Conservation (phyloP, 1,140 invertebrate species). For the Caligus rogercresseyi region DNA sequence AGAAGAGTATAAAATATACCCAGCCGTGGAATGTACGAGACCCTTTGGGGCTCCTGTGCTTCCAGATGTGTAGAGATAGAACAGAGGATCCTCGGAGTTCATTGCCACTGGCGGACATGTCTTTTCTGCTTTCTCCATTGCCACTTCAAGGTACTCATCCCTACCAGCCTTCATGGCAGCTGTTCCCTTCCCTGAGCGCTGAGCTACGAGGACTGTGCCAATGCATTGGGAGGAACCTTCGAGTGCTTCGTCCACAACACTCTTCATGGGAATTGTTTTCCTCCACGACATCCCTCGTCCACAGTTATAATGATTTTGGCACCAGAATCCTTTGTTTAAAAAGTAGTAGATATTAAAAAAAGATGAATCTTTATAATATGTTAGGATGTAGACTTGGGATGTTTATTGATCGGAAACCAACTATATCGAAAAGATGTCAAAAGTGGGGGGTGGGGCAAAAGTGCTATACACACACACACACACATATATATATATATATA, state of each 20-base stretch:
- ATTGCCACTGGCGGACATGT: constrained; percentile 30
- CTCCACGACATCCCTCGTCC: constrained; percentile 34
- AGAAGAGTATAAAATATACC: constrained; percentile 36
- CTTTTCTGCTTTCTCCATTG: constrained; percentile 20
- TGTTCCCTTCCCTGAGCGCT: constrained; percentile 26
- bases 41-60: constrained; percentile 40
- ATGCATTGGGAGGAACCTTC: constrained; percentile 28
- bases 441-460: too few relatives aligned
- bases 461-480: too few relatives aligned
- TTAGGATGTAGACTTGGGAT: too few relatives aligned
- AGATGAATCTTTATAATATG: too few relatives aligned
- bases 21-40: constrained; percentile 34
- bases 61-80: constrained; percentile 39
- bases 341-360: too few relatives aligned
- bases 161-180: neutral
- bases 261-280: constrained; percentile 34
- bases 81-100: constrained; percentile 37
- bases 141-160: constrained; percentile 17
- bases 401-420: too few relatives aligned
- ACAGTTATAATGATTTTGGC: constrained; percentile 34
- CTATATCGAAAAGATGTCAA: too few relatives aligned
- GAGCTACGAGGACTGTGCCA: constrained; percentile 33
- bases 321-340: neutral
- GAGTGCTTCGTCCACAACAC: constrained; percentile 35
- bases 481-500: too few relatives aligned